A percentile compares a stretch with the other conserved stretches of the same genome.
Evolutionary conservation across 1,140 invertebrate genomes (phyloP).

Genomic region (Augochlora pura): DNA sequence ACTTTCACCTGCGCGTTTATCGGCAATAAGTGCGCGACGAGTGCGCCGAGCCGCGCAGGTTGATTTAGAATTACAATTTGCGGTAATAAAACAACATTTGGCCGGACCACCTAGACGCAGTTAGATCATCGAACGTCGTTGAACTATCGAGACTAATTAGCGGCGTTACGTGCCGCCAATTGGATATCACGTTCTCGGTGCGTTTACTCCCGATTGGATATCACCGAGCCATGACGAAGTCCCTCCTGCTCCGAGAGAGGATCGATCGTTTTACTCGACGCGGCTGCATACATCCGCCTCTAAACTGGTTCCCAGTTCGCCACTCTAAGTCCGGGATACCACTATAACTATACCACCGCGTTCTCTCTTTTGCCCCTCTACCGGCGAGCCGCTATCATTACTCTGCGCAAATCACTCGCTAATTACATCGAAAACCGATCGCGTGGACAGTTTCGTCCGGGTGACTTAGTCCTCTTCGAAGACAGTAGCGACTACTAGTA

Average conservation of each 20-base stretch:
- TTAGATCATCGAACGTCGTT: slow-evolving; percentile 57
- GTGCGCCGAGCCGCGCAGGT: neutral
- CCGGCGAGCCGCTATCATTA: slow-evolving; percentile 38
- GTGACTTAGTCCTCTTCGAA: neutral
- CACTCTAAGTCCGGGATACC: slow-evolving; percentile 24
- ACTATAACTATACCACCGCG: slow-evolving; percentile 12
- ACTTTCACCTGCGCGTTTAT: neutral
- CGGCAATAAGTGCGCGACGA: neutral
- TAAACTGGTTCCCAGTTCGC: slow-evolving; percentile 49
- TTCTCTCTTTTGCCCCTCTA: slow-evolving; percentile 20
- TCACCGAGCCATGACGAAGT: slow-evolving; percentile 68
- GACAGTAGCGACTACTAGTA: slow-evolving; percentile 11
- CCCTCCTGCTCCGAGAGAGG: slow-evolving; percentile 58
- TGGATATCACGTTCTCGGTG: slow-evolving; percentile 63
- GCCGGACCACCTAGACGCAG: slow-evolving; percentile 62
- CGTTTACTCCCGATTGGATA: slow-evolving; percentile 65
- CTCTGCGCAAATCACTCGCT: slow-evolving; percentile 62
- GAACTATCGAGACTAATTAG: slow-evolving; percentile 60
- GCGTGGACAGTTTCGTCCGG: neutral
- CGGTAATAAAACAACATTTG: slow-evolving; percentile 12
- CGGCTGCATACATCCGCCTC: slow-evolving; percentile 42
- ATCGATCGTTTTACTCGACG: slow-evolving; percentile 13
- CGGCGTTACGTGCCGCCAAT: slow-evolving; percentile 60
- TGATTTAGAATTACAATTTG: slow-evolving; percentile 2
- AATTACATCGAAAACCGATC: slow-evolving; percentile 66